Percentiles rank a stretch among this genome's conserved stretches.
phyloP scores from a whole-genome alignment of 2,797 vertebrate genomes.

The Ctenopoma kingsleyae region DNA sequence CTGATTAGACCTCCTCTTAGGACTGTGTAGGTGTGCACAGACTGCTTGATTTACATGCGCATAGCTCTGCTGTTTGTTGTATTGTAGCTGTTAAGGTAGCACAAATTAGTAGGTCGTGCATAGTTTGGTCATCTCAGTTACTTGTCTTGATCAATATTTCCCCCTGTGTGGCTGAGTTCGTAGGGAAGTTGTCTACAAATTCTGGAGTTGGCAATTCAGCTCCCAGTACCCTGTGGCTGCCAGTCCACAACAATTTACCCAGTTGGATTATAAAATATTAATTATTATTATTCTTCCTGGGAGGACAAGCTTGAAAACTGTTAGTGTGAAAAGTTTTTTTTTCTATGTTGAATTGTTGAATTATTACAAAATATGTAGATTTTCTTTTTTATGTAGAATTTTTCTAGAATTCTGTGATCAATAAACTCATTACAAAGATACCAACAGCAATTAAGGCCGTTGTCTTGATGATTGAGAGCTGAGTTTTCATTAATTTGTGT shows the following conservation, averaged over 20 bases:
- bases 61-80: conserved; percentile 32
- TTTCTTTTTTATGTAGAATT: background rate
- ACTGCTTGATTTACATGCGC: conserved; percentile 48
- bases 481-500: no score
- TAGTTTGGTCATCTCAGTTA: no score
- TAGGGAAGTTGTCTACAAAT: background rate
- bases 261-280: no score
- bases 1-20: conserved; percentile 59
- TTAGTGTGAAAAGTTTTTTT: background rate
- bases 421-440: background rate
- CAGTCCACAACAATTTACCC: no score
- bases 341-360: background rate
- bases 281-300: background rate
- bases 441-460: no score
- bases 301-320: background rate
- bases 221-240: no score
- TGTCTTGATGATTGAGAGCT: no score
- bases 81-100: conserved; percentile 21
- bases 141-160: no score
- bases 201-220: background rate
- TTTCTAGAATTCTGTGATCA: background rate
- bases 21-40: conserved; percentile 54
- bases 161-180: no score
- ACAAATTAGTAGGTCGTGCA: background rate
- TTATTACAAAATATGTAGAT: no score